A percentile compares a stretch with the other conserved stretches of the same genome.
Evolutionary conservation across 64 coral and sea anemone species (phyloP).

Genomic region (Montipora cactus): DNA sequence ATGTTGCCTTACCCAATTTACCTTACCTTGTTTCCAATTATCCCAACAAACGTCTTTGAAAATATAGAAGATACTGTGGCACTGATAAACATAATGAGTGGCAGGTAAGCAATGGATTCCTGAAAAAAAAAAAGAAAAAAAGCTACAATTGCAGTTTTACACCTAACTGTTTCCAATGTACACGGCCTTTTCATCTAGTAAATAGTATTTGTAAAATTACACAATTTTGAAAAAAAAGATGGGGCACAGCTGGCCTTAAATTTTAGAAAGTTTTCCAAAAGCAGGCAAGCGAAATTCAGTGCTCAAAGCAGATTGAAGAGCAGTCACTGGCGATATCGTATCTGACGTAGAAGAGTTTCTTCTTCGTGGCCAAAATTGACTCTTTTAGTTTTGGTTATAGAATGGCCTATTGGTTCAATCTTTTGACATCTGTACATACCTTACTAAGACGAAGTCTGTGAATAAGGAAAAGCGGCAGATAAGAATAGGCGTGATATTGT

Average conservation of each 20-base stretch:
- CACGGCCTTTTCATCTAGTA: too few species aligned
- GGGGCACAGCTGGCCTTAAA: too few species aligned
- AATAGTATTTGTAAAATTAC: too few species aligned
- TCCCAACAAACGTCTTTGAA: constrained; percentile 14
- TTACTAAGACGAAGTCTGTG: not conserved
- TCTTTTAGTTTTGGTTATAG: too few species aligned
- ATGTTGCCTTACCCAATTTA: too few species aligned
- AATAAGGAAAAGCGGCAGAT: constrained; percentile 10
- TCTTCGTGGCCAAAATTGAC: too few species aligned
- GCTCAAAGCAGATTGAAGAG: too few species aligned
- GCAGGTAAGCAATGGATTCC: constrained; percentile 19
- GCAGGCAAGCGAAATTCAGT: too few species aligned
- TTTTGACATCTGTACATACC: not conserved
- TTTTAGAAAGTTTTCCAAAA: too few species aligned
- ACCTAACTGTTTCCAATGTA: not conserved
- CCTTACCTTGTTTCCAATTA: constrained; percentile 11
- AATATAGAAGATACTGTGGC: not conserved
- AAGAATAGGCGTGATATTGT: not conserved
- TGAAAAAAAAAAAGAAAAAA: not conserved
- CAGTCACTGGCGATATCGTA: too few species aligned
- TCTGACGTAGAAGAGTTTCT: too few species aligned
- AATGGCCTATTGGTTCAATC: not conserved
- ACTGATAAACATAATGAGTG: constrained; percentile 20
- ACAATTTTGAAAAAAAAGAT: too few species aligned
- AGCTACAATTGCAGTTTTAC: not conserved